These are phyloP conservation scores for Takifugu bimaculatus DNA, from an alignment of 2,113 vertebrate genomes.

Conservation along the genomic window DNA sequence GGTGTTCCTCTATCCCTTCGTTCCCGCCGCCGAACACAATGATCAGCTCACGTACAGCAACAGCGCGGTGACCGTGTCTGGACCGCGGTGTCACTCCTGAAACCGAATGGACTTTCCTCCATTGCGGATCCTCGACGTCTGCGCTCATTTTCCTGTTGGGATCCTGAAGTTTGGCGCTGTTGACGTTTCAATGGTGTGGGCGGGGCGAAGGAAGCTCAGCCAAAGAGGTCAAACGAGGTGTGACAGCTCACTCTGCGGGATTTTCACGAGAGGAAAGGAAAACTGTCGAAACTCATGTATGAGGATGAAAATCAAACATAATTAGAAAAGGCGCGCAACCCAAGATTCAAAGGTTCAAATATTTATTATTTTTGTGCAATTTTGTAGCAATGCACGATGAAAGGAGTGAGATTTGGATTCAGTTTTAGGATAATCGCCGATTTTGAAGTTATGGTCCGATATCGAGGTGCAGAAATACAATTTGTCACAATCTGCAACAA, in stretches of 20 bases:
- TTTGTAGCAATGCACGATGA: too few species aligned
- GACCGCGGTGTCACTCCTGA: constrained; percentile 87
- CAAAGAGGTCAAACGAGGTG: neutral
- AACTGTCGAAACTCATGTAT: too few species aligned
- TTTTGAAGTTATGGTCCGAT: too few species aligned
- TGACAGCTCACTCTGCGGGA: constrained; percentile 22
- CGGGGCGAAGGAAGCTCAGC: neutral
- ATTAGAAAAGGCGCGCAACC: too few species aligned
- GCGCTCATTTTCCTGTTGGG: constrained; percentile 58
- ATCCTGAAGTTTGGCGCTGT: constrained; percentile 60
- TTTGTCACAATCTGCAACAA: too few species aligned
- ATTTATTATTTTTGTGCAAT: too few species aligned
- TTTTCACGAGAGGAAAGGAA: too few species aligned
- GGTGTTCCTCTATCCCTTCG: constrained; percentile 90
- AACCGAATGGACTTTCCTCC: constrained; percentile 85
- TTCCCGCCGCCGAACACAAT: constrained; percentile 94
- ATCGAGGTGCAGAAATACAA: too few species aligned
- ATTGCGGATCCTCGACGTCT: constrained; percentile 73
- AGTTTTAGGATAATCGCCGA: too few species aligned
- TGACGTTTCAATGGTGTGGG: constrained; percentile 51
- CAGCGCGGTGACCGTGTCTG: constrained; percentile 91
- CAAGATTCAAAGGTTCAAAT: too few species aligned
- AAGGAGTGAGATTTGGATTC: too few species aligned
- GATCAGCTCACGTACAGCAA: constrained; percentile 87
- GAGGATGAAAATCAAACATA: too few species aligned